phyloP scores from a whole-genome alignment of 2,888 invertebrate species.

The Druceiella hillmani region DNA sequence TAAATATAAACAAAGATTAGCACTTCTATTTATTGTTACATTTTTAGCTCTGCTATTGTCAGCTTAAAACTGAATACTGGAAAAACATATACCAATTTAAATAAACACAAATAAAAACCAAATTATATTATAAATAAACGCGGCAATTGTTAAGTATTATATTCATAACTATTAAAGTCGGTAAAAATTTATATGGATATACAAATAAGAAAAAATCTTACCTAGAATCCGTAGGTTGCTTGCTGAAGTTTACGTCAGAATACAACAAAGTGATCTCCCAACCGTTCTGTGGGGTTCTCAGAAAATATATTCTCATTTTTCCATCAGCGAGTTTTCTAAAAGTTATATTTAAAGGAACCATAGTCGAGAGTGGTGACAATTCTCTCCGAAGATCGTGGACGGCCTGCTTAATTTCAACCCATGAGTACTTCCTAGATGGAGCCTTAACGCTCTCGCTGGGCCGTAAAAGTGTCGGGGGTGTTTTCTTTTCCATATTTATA shows the following conservation, averaged over 20 bases:
- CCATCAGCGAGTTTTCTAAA: conserved; percentile 76
- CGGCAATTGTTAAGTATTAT: too few relatives aligned
- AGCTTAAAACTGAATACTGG: too few relatives aligned
- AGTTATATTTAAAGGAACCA: conserved; percentile 77
- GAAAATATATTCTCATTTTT: conserved; percentile 81
- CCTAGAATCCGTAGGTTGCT: conserved; percentile 50
- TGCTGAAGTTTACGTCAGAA: conserved; percentile 70
- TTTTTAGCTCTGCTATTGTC: too few relatives aligned
- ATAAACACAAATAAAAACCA: too few relatives aligned
- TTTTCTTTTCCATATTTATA: too few relatives aligned
- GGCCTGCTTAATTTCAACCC: conserved; percentile 75
- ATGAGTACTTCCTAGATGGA: conserved; percentile 51
- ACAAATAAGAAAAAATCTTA: conserved; percentile 23
- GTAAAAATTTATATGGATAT: too few relatives aligned
- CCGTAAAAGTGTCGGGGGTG: too few relatives aligned
- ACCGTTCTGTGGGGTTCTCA: conserved; percentile 80
- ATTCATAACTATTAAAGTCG: too few relatives aligned
- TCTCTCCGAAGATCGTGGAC: conserved; percentile 78
- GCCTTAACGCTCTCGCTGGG: conserved; percentile 36
- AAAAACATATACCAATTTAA: too few relatives aligned
- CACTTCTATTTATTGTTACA: too few relatives aligned
- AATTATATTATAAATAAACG: too few relatives aligned
- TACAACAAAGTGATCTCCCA: conserved; percentile 88
- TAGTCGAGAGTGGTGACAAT: conserved; percentile 70
- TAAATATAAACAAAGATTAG: too few relatives aligned